Evolutionary conservation across 2,797 vertebrate species (phyloP), one percentile per base, ranked within the genome.

Genomic region (Hemibagrus guttatus): DNA sequence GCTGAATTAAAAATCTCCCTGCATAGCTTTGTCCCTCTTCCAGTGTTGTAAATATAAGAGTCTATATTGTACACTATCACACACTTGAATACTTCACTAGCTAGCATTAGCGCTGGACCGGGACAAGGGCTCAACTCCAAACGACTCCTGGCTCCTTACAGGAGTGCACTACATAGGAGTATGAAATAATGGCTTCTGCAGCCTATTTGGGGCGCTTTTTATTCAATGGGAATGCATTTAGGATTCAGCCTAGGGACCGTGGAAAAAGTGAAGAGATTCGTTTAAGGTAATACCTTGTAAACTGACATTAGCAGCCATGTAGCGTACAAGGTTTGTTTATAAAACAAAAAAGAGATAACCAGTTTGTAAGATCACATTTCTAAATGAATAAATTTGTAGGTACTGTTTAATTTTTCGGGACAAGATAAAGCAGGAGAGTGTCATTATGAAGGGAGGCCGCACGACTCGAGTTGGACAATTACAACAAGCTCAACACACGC

Each of bases 391-490:
- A 46, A n/a, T 21, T n/a, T 31, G 5, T 61, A 12, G 4, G 1
- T 31, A 42, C 23, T 28, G 54, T 49, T 49, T 21, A 16, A 28
- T 64, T 81, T 17, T n/a, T 39, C 6, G 2, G 39, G 39, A 64
- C 2, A 61, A 6, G n/a, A 52, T 66, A 31, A 66, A 68, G 8
- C 5, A 61, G 56, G 5, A 3, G 31, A 80, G 26, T 46, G 56
- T 3, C 16, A 31, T 16, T 52, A 19, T n/a, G 82, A 52, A 35
- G 35, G n/a, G 86, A 87, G 86, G 86, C 86, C 86, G 72, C 86
- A 79, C 49, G 17, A 61, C 23, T 83, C 52, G 71, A 54, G 68
- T 14, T 61, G n/a, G 9, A 71, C 84, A 85, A 52, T 42, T 68
- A 72, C 35, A 75, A 54, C 8, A 61, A 86, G 78, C 78, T 59